Percentiles rank a stretch among this genome's conserved stretches.
These are phyloP conservation scores for Donacobius atricapilla DNA, from an alignment of 2,113 vertebrate species.

Conservation along the genomic window DNA sequence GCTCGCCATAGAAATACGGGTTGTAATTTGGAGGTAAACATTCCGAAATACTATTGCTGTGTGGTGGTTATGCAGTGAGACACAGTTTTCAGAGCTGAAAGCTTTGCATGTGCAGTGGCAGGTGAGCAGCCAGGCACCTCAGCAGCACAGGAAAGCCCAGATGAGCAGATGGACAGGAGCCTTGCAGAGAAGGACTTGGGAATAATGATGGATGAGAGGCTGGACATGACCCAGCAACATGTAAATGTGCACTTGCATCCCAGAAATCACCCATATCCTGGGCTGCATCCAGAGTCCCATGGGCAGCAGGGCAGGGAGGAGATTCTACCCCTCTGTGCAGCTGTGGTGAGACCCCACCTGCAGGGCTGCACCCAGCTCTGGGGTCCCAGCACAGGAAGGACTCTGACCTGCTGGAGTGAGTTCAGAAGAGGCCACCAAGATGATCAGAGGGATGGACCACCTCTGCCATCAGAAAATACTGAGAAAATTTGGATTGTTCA, in stretches of 20 bases:
- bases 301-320: background rate
- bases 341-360: background rate
- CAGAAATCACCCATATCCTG: background rate
- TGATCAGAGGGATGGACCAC: background rate
- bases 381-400: background rate
- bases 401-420: accelerated
- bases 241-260: accelerated
- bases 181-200: background rate
- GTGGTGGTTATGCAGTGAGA: background rate
- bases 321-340: background rate
- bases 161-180: background rate
- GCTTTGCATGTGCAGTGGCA: background rate
- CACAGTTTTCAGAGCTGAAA: background rate
- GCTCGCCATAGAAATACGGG: background rate
- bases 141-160: background rate
- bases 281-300: background rate
- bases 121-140: background rate
- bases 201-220: background rate
- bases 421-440: background rate
- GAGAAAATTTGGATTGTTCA: background rate
- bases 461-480: background rate
- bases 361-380: background rate
- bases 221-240: background rate
- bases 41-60: background rate
- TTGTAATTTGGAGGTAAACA: background rate